phyloP scores from a whole-genome alignment of 2,113 vertebrate species.

The Pyxicephalus adspersus region DNA sequence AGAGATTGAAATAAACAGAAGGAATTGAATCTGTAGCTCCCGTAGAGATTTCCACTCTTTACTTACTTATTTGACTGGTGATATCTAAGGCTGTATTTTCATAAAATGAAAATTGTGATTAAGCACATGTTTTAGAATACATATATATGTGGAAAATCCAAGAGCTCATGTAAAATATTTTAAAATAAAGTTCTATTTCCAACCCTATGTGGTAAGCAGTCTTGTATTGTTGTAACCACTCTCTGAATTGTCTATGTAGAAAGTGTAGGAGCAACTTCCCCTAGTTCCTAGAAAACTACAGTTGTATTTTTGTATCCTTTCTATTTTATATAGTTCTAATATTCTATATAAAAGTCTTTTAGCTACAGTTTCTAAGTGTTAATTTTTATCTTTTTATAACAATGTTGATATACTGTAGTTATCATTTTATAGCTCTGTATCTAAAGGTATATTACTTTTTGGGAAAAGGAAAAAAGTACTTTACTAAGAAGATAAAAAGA shows the following conservation, averaged over 20 bases:
- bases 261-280: background rate
- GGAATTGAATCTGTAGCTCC: no score
- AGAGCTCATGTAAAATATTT: background rate
- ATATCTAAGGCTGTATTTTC: background rate
- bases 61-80: background rate
- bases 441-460: background rate
- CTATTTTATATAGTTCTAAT: background rate
- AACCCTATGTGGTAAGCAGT: constrained; percentile 8
- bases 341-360: no score
- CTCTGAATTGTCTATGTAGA: background rate
- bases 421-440: constrained; percentile 1
- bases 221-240: background rate
- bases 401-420: background rate
- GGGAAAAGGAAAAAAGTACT: background rate
- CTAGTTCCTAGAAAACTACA: background rate
- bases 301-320: background rate
- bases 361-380: background rate
- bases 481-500: background rate
- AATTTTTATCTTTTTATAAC: no score
- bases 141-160: background rate
- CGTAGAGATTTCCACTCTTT: background rate
- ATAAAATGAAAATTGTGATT: background rate
- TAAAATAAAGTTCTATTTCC: background rate
- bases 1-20: no score
- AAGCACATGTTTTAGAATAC: background rate